Base-by-base conservation (phyloP, 2,113 vertebrate genomes). In the Panurus biarmicus region DNA sequence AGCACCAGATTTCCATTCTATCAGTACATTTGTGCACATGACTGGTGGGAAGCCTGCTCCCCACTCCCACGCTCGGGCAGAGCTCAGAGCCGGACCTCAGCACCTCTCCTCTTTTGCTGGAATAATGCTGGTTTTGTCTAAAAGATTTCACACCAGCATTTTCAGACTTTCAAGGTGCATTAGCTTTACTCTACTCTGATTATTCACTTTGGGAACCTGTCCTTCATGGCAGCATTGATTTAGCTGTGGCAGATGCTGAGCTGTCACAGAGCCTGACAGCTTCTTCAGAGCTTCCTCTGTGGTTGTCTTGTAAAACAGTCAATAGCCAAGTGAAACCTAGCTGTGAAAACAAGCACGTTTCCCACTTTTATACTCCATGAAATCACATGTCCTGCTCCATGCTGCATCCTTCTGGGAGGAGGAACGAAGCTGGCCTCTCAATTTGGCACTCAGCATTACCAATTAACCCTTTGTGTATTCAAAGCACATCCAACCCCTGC, bases 241-340 rank as follows among this genome's bases (percentile, higher is more conserved):
- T 78, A 81, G 77, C 73, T 57, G 60, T 76, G 77, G 78, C 87
- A 94, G 93, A 93, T 85, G 95, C 87, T 91, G 84, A 94, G 85
- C 89, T 95, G 87, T 87, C 93, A 87, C 38, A 2, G 28, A 81
- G 62, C 58, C 87, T 73, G 87, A 89, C 78, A 51, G 74, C 74
- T 89, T 66, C 91, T 79, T 85, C 62, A 76, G 85, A 90, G 79
- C 75, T 76, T 91, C 72, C 44, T 87, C 5, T 7, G 60, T 11
- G 51, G 14, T 1, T 56, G 65, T 20, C 62, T 50, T 50, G 54
- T 87, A 62, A 47, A 89, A 29, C 50, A 73, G 31, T 24, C 86
- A 54, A 89, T 29, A 76, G 38, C 45, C 87, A 80, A 83, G 61
- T 10, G 40, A 90, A 93, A 77, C 40, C 53, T 1, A 51, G 42